phyloP scores from a whole-genome alignment of 2,113 vertebrate species.

The Rhea pennata region DNA sequence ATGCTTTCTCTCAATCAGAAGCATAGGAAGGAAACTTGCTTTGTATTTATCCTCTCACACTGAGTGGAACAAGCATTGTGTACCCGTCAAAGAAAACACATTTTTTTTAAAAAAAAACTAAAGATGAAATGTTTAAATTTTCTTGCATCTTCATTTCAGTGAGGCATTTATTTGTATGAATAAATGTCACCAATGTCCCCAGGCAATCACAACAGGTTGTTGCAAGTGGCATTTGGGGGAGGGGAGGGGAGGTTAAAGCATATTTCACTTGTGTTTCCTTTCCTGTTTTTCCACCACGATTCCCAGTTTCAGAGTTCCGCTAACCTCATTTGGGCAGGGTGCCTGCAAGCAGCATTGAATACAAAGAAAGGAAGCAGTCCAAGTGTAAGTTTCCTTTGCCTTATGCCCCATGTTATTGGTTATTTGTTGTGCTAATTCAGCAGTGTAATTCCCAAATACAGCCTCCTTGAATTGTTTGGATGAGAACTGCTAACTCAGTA shows the following conservation, averaged over 20 bases:
- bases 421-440: slow-evolving; percentile 64
- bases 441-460: slow-evolving; percentile 44
- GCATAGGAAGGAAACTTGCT: slow-evolving; percentile 26
- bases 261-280: neutral
- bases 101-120: neutral
- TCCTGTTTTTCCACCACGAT: neutral
- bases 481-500: slow-evolving; percentile 58
- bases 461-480: slow-evolving; percentile 32
- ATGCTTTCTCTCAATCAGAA: neutral
- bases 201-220: neutral
- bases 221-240: neutral
- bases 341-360: neutral
- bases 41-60: slow-evolving; percentile 22
- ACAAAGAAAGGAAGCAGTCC: slow-evolving; percentile 42
- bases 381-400: slow-evolving; percentile 37
- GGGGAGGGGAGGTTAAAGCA: neutral
- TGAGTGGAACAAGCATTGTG: neutral
- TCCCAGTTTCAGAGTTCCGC: slow-evolving; percentile 13
- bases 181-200: neutral
- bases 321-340: slow-evolving; percentile 43
- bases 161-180: neutral
- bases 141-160: neutral
- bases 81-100: neutral
- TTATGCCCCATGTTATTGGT: slow-evolving; percentile 35
- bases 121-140: neutral